phyloP scores from a whole-genome alignment of 2,113 vertebrate genomes.

The Garra rufa region DNA sequence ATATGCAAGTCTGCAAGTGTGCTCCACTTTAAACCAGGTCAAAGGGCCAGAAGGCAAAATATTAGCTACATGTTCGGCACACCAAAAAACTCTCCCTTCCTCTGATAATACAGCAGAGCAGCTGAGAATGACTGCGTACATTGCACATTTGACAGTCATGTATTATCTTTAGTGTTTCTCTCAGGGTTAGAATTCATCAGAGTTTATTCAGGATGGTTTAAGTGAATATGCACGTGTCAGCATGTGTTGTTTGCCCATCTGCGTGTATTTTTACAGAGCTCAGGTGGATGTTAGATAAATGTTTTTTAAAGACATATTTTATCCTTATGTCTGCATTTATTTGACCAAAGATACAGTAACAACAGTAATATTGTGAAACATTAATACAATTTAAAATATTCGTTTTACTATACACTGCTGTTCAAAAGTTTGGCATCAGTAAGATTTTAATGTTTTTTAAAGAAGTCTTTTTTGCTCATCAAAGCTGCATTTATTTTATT shows the following conservation, averaged over 20 bases:
- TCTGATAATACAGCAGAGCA: not conserved
- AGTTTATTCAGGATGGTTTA: not conserved
- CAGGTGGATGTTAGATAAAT: no score
- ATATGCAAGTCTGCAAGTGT: slow-evolving; percentile 17
- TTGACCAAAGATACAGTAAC: not conserved
- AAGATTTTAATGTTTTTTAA: no score
- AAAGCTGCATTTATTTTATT: no score
- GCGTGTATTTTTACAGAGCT: not conserved
- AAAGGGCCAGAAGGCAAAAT: slow-evolving; percentile 29
- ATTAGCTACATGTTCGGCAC: slow-evolving; percentile 1
- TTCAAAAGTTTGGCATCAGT: no score
- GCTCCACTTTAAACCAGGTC: slow-evolving; percentile 27
- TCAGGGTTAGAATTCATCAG: not conserved
- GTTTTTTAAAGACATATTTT: no score
- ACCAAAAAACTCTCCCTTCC: not conserved
- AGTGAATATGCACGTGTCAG: not conserved
- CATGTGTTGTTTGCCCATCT: not conserved
- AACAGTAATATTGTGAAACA: not conserved
- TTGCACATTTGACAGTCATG: not conserved
- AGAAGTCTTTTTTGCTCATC: no score
- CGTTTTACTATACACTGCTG: no score
- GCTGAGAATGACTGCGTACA: slow-evolving; percentile 6
- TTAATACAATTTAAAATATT: not conserved
- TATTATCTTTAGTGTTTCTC: not conserved
- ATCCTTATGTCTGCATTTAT: no score